Evolutionary conservation across 2,797 vertebrate species (phyloP), one percentile per base, ranked within the genome.

Genomic region (Leptatherina wallacei): DNA sequence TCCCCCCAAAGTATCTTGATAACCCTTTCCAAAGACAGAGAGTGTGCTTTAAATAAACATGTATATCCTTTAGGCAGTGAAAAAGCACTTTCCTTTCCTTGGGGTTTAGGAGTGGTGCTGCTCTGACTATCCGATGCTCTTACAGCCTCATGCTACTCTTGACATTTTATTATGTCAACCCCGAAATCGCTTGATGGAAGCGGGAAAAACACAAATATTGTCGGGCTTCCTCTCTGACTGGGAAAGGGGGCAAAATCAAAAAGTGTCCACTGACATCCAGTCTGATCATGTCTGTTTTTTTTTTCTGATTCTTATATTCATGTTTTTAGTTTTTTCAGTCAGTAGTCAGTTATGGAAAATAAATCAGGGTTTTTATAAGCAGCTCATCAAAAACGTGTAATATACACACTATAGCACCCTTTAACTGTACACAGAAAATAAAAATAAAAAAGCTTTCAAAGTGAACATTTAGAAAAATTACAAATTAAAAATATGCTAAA

Each of bases 61-160:
- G 96, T 95, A 58, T 95, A 92, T 96, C 95, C 95, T 88, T 95
- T 96, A 96, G 98, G 98, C 97, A 99, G 97, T 99, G 98, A 98
- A 96, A 97, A 97, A 97, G 97, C 96, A 97, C 95, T 97, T 89
- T 96, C 1, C 89, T 96, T 93, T 94, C 96, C 18, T 93, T 91
- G 94, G 94, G 93, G 95, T 92, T 94, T 93, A 93, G 95, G 95
- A 96, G 95, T 93, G 91, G 93, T 91, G 90, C 71, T 84, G 87
- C 93, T 95, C 61, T 78, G 78, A 71, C 83, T 76, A 65, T 73
- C 79, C 52, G 78, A 79, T 67, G 74, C 69, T 78, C 94, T 93
- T 93, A 93, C 92, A 92, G 90, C 94, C 91, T 95, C 91, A 91
- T 94, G 94, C 91, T 94, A 94, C 94, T 95, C 94, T 93, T 93